phyloP scores from a whole-genome alignment of 2,888 invertebrate species.

The Anticlea derivata region DNA sequence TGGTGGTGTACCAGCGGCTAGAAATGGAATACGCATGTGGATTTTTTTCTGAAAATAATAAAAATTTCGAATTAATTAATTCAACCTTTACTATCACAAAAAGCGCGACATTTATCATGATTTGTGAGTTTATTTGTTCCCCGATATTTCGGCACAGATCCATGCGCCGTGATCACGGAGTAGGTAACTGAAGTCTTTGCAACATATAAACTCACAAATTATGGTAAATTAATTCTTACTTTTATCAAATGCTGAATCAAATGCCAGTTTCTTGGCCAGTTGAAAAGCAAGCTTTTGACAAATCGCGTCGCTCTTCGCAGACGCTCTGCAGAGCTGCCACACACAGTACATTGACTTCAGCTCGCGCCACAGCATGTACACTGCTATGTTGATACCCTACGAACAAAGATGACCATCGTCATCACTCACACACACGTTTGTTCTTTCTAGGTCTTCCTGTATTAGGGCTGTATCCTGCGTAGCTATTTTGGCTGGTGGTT shows the following conservation, averaged over 20 bases:
- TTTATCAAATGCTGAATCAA: constrained; percentile 43
- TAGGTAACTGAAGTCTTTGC: no score
- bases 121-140: no score
- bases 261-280: constrained; percentile 46
- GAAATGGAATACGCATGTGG: constrained; percentile 37
- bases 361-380: constrained; percentile 56
- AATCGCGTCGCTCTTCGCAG: constrained; percentile 43
- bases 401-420: not conserved
- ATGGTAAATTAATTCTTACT: constrained; percentile 35
- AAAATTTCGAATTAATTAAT: no score
- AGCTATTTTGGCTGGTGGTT: no score
- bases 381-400: constrained; percentile 20
- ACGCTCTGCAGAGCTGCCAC: constrained; percentile 50
- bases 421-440: not conserved
- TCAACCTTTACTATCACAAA: constrained; percentile 40
- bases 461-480: no score
- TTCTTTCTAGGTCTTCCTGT: no score
- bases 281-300: constrained; percentile 45
- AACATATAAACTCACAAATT: no score
- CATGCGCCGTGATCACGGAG: no score
- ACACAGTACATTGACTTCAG: constrained; percentile 51
- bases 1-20: constrained; percentile 46
- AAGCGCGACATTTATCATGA: no score
- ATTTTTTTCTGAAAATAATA: constrained; percentile 38
- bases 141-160: no score